These are phyloP conservation scores for Gymnobelideus leadbeateri DNA, from an alignment of 2,113 vertebrate genomes.

Conservation along the genomic window DNA sequence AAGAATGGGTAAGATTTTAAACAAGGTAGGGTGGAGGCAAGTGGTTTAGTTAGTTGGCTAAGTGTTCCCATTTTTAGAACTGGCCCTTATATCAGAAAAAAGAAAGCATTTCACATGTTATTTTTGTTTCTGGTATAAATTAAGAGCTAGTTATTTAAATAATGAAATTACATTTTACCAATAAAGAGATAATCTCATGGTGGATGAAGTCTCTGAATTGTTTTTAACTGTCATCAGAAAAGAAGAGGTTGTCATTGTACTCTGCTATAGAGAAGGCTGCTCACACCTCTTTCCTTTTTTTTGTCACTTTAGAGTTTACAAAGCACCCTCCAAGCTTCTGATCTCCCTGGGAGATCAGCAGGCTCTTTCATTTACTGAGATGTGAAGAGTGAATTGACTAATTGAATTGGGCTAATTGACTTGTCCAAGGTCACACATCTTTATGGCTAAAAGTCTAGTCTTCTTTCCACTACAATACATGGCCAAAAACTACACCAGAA, in stretches of 20 bases:
- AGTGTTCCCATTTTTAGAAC: conserved; percentile 19
- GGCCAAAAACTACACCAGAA: neutral
- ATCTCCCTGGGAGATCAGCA: neutral
- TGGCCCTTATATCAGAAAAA: conserved; percentile 32
- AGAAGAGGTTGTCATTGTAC: neutral
- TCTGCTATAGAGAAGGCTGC: neutral
- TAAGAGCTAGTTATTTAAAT: conserved; percentile 26
- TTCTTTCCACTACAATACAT: neutral
- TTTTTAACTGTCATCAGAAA: neutral
- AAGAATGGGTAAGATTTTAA: conserved; percentile 39
- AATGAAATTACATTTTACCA: conserved; percentile 53
- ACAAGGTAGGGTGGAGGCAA: neutral
- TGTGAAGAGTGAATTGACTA: neutral
- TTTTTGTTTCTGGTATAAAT: conserved; percentile 16
- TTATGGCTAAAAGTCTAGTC: neutral
- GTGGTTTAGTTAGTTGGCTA: conserved; percentile 12
- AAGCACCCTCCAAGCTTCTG: neutral
- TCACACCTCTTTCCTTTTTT: neutral
- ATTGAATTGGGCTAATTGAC: neutral
- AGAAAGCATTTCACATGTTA: neutral
- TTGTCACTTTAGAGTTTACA: neutral
- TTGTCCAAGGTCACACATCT: neutral
- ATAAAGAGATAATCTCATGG: conserved; percentile 45
- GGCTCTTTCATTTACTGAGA: neutral
- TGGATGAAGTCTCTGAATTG: conserved; percentile 57